These are phyloP conservation scores for Coptodon bakossiorum DNA, from an alignment of 2,113 vertebrate species.

Conservation along the genomic window DNA sequence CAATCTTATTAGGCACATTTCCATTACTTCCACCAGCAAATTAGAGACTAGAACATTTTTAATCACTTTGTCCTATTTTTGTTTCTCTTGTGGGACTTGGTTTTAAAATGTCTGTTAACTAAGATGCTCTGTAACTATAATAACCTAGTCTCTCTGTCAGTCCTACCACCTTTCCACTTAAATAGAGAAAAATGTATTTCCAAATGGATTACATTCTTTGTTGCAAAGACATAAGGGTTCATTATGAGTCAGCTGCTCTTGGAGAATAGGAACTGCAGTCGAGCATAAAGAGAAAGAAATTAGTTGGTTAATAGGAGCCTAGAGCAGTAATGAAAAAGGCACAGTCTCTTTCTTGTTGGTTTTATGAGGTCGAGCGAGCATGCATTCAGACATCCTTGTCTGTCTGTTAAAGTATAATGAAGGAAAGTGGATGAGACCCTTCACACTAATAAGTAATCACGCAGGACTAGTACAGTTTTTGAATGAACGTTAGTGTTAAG, in stretches of 20 bases:
- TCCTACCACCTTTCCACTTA: not conserved
- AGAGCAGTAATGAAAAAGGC: conserved; percentile 8
- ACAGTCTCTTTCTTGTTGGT: not conserved
- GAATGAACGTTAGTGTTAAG: not conserved
- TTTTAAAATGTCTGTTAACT: not conserved
- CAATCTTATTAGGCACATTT: not conserved
- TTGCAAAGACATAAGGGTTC: not conserved
- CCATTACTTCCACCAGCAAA: not conserved
- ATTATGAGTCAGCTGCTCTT: not conserved
- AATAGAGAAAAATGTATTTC: not conserved
- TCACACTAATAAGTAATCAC: not conserved
- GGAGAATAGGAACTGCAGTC: conserved; percentile 8
- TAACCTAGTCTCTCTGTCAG: not conserved
- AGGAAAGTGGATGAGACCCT: not conserved
- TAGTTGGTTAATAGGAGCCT: conserved; percentile 8
- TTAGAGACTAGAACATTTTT: not conserved
- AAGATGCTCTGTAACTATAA: not conserved
- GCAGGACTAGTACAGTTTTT: not conserved
- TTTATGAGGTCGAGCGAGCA: not conserved
- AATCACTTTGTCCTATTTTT: not conserved
- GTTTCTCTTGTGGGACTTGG: not conserved
- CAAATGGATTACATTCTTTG: not conserved
- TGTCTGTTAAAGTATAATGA: not conserved
- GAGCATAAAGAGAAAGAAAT: conserved; percentile 32
- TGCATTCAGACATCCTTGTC: not conserved